A percentile compares a stretch with the other conserved stretches of the same genome.
These are phyloP conservation scores for Blastomussa wellsi DNA, from an alignment of 92 coral and sea anemone genomes.

Conservation along the genomic window DNA sequence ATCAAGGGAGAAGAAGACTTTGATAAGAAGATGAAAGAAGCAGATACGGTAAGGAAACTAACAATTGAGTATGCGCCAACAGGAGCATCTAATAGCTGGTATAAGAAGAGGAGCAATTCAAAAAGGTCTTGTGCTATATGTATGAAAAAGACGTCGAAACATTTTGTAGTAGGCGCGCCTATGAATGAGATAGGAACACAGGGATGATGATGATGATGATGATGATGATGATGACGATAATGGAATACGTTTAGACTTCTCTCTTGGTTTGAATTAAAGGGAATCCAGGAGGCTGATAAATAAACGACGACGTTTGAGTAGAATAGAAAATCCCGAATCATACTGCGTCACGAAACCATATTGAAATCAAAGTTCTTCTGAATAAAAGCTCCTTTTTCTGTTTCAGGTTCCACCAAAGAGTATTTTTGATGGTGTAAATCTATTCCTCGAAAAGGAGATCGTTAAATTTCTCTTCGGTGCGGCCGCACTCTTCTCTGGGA, in stretches of 20 bases:
- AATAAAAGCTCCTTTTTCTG: neutral
- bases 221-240: too few relatives aligned
- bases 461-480: slow-evolving; percentile 50
- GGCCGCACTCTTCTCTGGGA: slow-evolving; percentile 17
- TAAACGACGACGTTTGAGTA: neutral
- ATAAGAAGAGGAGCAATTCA: too few relatives aligned
- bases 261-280: too few relatives aligned
- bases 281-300: too few relatives aligned
- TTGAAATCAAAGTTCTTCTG: neutral
- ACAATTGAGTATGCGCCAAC: neutral
- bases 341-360: neutral
- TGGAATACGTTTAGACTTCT: too few relatives aligned
- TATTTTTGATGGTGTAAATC: slow-evolving; percentile 13
- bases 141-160: too few relatives aligned
- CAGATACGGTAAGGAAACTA: slow-evolving; percentile 49
- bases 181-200: too few relatives aligned
- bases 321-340: neutral
- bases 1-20: slow-evolving; percentile 69
- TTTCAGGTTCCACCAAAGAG: slow-evolving; percentile 24
- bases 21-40: slow-evolving; percentile 57
- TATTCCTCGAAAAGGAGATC: slow-evolving; percentile 17
- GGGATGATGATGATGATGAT: too few relatives aligned
- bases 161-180: too few relatives aligned
- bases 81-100: too few relatives aligned
- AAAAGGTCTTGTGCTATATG: too few relatives aligned